Conservation (phyloP, 2,888 invertebrate genomes). For the Eupithecia tripunctaria region DNA sequence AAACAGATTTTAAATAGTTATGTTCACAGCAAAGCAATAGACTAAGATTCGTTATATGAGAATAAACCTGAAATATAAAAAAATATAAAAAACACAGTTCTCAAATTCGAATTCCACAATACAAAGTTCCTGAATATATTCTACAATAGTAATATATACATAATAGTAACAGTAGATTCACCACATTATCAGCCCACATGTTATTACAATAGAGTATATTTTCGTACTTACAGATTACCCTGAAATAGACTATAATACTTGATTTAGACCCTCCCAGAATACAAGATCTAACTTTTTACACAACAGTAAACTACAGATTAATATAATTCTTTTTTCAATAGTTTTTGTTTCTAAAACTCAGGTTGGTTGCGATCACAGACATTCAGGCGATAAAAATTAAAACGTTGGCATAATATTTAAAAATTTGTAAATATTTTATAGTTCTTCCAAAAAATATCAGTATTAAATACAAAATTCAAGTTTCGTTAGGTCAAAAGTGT, state of each 20-base stretch:
- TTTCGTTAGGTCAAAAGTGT: conserved; percentile 84
- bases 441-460: conserved; percentile 84
- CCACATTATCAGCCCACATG: conserved; percentile 63
- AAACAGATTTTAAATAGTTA: conserved; percentile 23
- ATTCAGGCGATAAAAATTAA: conserved; percentile 77
- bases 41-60: conserved; percentile 26
- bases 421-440: conserved; percentile 83
- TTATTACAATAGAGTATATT: conserved; percentile 81
- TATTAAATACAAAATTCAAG: conserved; percentile 84
- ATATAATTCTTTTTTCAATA: conserved; percentile 58
- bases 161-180: conserved; percentile 41
- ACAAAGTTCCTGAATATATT: conserved; percentile 38
- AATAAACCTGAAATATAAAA: background rate
- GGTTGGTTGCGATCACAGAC: conserved; percentile 82
- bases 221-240: conserved; percentile 77
- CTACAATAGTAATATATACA: conserved; percentile 30
- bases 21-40: conserved; percentile 32
- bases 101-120: conserved; percentile 20
- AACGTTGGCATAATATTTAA: conserved; percentile 70
- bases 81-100: background rate
- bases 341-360: conserved; percentile 55
- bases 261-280: conserved; percentile 83
- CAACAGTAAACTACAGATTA: conserved; percentile 54
- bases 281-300: conserved; percentile 85
- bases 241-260: conserved; percentile 78